phyloP scores from a whole-genome alignment of 1,140 invertebrate species.

The Drosophila bifasciata region DNA sequence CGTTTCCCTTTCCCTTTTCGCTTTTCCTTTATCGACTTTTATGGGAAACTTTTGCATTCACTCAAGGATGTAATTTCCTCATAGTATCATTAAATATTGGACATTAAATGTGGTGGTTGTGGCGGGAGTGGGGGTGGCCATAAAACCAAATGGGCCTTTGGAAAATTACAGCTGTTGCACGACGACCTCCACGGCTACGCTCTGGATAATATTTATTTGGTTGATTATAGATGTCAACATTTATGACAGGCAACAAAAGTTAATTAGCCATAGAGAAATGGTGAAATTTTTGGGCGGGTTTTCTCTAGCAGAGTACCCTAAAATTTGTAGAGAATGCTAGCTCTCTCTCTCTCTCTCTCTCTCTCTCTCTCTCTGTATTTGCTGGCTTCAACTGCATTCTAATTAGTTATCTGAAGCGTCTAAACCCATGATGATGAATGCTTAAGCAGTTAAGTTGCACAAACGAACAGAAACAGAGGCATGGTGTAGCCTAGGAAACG shows the following conservation, averaged over 20 bases:
- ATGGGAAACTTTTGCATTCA: constrained; percentile 9
- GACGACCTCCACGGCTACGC: background rate
- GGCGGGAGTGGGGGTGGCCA: background rate
- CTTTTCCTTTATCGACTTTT: constrained; percentile 1
- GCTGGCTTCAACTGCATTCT: constrained; percentile 29
- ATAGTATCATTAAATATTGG: constrained; percentile 1
- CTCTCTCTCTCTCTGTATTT: too few relatives aligned
- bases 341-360: too few relatives aligned
- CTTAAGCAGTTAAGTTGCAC: constrained; percentile 38
- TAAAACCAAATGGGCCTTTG: constrained; percentile 57
- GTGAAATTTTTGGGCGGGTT: background rate
- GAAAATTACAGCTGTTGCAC: constrained; percentile 57
- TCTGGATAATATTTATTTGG: constrained; percentile 12
- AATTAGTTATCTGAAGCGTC: constrained; percentile 57
- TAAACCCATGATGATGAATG: constrained; percentile 52
- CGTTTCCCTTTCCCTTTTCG: background rate
- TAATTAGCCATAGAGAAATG: constrained; percentile 56
- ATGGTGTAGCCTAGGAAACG: background rate
- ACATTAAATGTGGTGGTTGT: constrained; percentile 47
- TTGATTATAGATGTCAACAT: constrained; percentile 64
- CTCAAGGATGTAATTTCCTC: constrained; percentile 12
- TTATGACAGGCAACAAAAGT: constrained; percentile 70
- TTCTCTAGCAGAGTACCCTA: constrained; percentile 1
- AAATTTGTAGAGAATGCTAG: background rate
- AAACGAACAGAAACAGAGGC: background rate